A percentile compares a stretch with the other conserved stretches of the same genome.
These are phyloP conservation scores for Cinclus mexicanus DNA, from an alignment of 2,113 vertebrate genomes.

Conservation along the genomic window DNA sequence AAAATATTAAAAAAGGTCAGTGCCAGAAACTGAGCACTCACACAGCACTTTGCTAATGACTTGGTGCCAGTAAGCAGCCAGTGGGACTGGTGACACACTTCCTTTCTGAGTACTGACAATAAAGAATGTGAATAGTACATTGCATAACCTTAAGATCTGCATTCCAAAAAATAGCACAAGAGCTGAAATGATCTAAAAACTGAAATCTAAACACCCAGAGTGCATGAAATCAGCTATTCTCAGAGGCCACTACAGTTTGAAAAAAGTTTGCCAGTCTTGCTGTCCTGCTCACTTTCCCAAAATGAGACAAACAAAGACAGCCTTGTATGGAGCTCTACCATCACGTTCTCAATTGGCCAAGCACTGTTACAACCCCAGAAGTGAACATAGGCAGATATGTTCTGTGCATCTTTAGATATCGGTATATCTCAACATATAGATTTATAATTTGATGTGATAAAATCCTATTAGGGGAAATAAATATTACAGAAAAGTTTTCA, in stretches of 20 bases:
- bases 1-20: background rate
- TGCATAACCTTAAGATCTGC: background rate
- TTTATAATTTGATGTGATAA: background rate
- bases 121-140: background rate
- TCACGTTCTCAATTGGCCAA: background rate
- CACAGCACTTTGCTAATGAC: background rate
- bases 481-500: background rate
- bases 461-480: background rate
- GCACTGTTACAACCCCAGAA: background rate
- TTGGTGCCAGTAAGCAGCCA: background rate
- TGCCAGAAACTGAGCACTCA: background rate
- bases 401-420: background rate
- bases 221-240: background rate
- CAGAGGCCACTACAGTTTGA: background rate
- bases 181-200: background rate
- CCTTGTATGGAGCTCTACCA: background rate
- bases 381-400: background rate
- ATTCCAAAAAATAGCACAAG: background rate
- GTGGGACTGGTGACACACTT: conserved; percentile 9
- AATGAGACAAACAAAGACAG: background rate
- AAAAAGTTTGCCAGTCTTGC: background rate
- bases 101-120: background rate
- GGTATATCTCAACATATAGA: background rate
- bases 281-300: background rate
- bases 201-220: background rate